These are phyloP conservation scores for Rhipidura dahli DNA, from an alignment of 2,113 vertebrate genomes.

Conservation along the genomic window DNA sequence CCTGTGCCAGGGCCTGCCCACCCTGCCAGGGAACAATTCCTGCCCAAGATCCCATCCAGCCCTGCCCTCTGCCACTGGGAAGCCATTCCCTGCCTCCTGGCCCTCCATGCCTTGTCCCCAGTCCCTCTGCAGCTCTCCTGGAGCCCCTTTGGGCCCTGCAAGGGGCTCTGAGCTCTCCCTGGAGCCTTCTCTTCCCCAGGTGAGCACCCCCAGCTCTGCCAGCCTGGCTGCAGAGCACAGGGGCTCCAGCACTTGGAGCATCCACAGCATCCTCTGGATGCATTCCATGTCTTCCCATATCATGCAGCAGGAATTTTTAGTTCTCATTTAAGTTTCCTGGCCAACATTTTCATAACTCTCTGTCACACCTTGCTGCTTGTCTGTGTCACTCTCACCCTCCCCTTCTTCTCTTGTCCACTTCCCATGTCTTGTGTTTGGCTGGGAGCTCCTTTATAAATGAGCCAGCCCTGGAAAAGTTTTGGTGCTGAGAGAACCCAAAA, in stretches of 20 bases:
- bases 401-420: not conserved
- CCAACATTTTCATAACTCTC: not conserved
- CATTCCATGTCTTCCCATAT: too few relatives aligned
- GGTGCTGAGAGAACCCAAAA: not conserved
- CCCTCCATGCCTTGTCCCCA: accelerated
- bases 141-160: not conserved
- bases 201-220: not conserved
- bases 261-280: not conserved
- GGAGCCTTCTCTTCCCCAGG: not conserved
- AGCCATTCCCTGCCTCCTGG: not conserved
- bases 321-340: not conserved
- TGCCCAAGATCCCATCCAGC: too few relatives aligned
- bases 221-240: not conserved
- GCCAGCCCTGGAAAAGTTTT: not conserved
- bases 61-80: not conserved
- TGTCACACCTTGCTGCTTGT: not conserved
- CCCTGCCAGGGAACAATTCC: too few relatives aligned
- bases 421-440: not conserved
- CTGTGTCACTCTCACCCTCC: not conserved
- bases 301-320: not conserved
- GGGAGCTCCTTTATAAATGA: not conserved
- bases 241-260: not conserved
- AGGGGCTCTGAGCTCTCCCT: not conserved
- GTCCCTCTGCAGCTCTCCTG: not conserved
- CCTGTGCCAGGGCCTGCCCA: too few relatives aligned